Evolutionary conservation across 2,888 invertebrate species (phyloP).

Genomic region (Diachrysia chrysitis): DNA sequence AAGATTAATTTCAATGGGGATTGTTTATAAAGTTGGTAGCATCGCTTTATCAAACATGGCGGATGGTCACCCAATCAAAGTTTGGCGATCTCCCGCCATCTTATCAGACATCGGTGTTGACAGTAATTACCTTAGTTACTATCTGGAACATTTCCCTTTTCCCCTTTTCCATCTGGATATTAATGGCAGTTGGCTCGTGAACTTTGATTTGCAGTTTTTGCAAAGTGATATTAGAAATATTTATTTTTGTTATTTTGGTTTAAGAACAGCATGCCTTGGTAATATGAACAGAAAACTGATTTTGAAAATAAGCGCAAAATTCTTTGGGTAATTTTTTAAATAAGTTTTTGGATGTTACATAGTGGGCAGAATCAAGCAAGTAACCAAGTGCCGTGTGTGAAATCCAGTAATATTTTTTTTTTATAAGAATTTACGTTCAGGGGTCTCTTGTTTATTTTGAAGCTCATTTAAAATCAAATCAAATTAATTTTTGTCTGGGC

Average conservation of each 20-base stretch:
- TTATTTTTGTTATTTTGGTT: background rate
- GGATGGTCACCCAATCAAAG: constrained; percentile 23
- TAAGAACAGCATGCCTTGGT: background rate
- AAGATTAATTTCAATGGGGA: constrained; percentile 27
- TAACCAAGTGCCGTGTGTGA: no score
- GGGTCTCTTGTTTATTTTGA: no score
- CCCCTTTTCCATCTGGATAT: background rate
- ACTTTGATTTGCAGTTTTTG: background rate
- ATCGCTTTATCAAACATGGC: constrained; percentile 17
- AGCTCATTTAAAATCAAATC: constrained; percentile 30
- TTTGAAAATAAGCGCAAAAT: no score
- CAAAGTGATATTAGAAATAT: background rate
- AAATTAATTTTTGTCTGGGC: constrained; percentile 40
- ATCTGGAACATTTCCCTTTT: constrained; percentile 14
- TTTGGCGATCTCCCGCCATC: constrained; percentile 16
- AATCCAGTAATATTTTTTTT: no score
- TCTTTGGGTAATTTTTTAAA: no score
- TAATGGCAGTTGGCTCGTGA: constrained; percentile 2
- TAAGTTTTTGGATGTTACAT: no score
- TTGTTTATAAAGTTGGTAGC: constrained; percentile 34
- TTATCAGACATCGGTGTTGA: constrained; percentile 20
- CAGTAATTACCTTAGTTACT: constrained; percentile 18
- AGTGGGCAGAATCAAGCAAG: no score
- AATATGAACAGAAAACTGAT: no score
- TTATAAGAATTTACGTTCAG: no score